These are phyloP conservation scores for Thamnophis sirtalis DNA, from an alignment of 2,113 vertebrate genomes.

Conservation along the genomic window DNA sequence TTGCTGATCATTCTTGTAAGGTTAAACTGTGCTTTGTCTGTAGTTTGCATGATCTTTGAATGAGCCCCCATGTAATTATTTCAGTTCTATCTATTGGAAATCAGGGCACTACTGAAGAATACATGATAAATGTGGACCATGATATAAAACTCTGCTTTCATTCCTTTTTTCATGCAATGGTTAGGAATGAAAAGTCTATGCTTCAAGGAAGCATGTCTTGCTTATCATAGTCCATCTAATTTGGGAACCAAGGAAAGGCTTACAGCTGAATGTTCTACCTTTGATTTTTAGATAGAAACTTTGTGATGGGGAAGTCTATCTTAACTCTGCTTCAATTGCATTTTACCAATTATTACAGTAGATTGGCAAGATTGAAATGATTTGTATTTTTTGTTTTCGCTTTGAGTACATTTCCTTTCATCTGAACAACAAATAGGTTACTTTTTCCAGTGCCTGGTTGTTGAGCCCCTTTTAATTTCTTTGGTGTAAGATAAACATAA, in stretches of 20 bases:
- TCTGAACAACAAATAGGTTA: constrained; percentile 37
- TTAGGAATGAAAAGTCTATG: background rate
- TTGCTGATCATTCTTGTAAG: background rate
- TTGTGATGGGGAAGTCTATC: background rate
- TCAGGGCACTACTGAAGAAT: background rate
- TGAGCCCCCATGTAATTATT: background rate
- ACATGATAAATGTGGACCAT: background rate
- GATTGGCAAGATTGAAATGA: constrained; percentile 2
- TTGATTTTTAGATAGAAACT: background rate
- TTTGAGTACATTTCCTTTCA: background rate
- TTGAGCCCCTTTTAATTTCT: constrained; percentile 47
- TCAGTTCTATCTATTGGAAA: background rate
- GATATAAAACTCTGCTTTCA: background rate
- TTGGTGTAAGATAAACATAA: constrained; percentile 43
- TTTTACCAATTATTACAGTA: constrained; percentile 49
- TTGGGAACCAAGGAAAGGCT: background rate
- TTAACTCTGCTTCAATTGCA: constrained; percentile 14
- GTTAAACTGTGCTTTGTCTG: background rate
- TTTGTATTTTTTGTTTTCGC: constrained; percentile 6
- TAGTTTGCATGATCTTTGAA: background rate
- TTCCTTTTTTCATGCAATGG: background rate
- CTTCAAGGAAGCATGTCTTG: background rate
- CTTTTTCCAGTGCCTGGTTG: constrained; percentile 24
- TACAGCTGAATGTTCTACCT: background rate
- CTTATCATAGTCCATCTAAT: background rate